Conservation (phyloP, 35 echinoderm and acorn worm genomes). For the Acanthaster planci region DNA sequence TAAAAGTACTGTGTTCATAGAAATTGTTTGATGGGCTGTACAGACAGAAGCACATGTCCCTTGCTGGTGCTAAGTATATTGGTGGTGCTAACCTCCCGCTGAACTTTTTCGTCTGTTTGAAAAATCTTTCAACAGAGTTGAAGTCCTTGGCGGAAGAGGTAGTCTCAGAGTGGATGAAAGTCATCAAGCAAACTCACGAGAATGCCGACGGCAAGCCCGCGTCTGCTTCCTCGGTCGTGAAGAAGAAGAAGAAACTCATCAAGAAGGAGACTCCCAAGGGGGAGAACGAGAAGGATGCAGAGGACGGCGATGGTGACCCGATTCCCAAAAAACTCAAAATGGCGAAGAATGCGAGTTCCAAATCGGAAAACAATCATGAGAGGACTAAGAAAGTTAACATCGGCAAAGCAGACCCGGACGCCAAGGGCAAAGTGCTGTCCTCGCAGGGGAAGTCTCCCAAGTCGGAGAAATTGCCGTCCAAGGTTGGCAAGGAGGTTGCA, state of each 20-base stretch:
- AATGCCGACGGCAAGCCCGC: neutral
- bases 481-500: conserved; percentile 34
- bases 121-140: conserved; percentile 33
- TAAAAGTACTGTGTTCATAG: too few species aligned
- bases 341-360: neutral
- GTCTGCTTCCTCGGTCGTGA: conserved; percentile 18
- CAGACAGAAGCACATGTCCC: too few species aligned
- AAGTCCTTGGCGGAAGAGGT: conserved; percentile 45
- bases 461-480: conserved; percentile 25
- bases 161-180: conserved; percentile 54
- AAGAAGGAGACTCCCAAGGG: conserved; percentile 34
- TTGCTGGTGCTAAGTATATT: too few species aligned
- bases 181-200: conserved; percentile 37
- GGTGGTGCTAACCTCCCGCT: neutral
- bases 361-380: conserved; percentile 7
- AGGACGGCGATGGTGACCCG: conserved; percentile 22
- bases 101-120: neutral
- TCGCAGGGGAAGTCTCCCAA: conserved; percentile 40
- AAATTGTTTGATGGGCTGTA: too few species aligned
- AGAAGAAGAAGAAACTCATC: conserved; percentile 78
- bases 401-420: conserved; percentile 12
- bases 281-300: conserved; percentile 17
- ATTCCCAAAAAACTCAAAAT: conserved; percentile 10
- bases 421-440: neutral
- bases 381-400: neutral